Conservation (phyloP, 2,888 invertebrate genomes). For the Aphidoletes aphidimyza region DNA sequence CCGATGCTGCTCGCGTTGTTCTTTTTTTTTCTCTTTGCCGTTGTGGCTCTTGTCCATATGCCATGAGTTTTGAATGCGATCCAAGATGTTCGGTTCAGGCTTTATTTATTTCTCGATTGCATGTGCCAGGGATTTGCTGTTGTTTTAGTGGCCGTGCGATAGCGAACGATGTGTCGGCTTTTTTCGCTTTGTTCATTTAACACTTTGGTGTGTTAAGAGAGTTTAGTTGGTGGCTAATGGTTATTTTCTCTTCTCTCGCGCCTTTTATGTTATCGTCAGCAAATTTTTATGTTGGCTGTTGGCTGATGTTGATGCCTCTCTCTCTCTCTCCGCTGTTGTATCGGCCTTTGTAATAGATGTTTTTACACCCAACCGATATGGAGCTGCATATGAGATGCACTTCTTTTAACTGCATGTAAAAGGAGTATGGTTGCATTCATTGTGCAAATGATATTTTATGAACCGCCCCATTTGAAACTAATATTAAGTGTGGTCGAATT, state of each 20-base stretch:
- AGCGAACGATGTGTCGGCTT: constrained; percentile 13
- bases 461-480: constrained; percentile 35
- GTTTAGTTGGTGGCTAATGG: constrained; percentile 51
- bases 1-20: neutral
- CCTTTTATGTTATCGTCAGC: neutral
- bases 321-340: too few species aligned
- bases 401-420: neutral
- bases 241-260: constrained; percentile 33
- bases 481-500: neutral
- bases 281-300: neutral
- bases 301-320: neutral
- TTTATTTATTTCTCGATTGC: constrained; percentile 43
- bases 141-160: constrained; percentile 7
- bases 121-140: constrained; percentile 26
- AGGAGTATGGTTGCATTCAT: constrained; percentile 15
- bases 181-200: constrained; percentile 46
- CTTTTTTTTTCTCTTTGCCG: neutral
- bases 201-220: constrained; percentile 51
- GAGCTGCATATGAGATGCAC: neutral
- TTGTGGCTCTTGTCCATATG: neutral
- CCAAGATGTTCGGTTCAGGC: neutral
- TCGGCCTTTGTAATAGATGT: neutral
- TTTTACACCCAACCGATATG: neutral
- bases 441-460: constrained; percentile 41
- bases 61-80: neutral